Conservation (phyloP, 2,113 vertebrate species). For the Oostethus manadensis region DNA sequence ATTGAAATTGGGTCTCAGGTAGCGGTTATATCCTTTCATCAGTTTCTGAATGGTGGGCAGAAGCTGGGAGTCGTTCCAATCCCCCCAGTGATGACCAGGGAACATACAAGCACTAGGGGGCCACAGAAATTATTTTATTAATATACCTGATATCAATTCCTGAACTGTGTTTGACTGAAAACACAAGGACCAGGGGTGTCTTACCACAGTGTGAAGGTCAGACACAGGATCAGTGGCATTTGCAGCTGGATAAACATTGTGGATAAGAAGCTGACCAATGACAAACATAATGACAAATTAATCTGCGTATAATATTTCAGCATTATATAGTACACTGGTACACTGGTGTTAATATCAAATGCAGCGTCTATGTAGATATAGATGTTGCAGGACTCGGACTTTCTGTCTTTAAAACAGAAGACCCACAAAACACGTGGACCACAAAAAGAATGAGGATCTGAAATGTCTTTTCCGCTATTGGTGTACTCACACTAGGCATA, state of each 20-base stretch:
- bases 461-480: too few relatives aligned
- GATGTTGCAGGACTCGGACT: too few relatives aligned
- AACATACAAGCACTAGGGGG: constrained; percentile 59
- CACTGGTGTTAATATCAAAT: too few relatives aligned
- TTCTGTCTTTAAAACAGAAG: too few relatives aligned
- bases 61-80: constrained; percentile 67
- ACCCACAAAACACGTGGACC: too few relatives aligned
- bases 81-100: constrained; percentile 47
- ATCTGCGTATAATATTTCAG: not conserved
- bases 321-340: too few relatives aligned
- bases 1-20: constrained; percentile 86
- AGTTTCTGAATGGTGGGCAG: constrained; percentile 86
- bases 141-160: not conserved
- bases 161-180: not conserved
- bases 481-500: too few relatives aligned
- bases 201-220: constrained; percentile 54
- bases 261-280: constrained; percentile 3
- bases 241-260: constrained; percentile 35
- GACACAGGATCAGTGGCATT: constrained; percentile 33
- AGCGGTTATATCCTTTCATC: constrained; percentile 87
- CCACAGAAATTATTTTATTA: not conserved
- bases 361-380: too few relatives aligned
- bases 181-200: constrained; percentile 1
- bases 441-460: too few relatives aligned
- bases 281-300: constrained; percentile 7